These are phyloP conservation scores for Xestia sexstrigata DNA, from an alignment of 2,888 invertebrate genomes.

Conservation along the genomic window DNA sequence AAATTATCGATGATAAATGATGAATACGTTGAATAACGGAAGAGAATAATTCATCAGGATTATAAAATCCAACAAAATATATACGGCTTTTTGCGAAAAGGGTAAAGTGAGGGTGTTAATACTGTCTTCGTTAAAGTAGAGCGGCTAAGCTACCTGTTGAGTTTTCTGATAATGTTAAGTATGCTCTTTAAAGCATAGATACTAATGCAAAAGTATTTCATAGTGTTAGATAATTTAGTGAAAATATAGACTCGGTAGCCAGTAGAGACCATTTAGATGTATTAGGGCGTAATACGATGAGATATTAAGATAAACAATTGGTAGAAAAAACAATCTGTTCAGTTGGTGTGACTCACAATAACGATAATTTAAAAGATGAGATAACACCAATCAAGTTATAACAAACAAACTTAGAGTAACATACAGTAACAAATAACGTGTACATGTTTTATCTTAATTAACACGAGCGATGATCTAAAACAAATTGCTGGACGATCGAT, in stretches of 20 bases:
- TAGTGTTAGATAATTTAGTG: constrained; percentile 13
- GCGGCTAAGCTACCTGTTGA: constrained; percentile 16
- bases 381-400: constrained; percentile 52
- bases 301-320: constrained; percentile 6
- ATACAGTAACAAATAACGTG: constrained; percentile 60
- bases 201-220: constrained; percentile 26
- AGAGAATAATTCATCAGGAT: constrained; percentile 25
- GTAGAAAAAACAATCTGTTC: constrained; percentile 17
- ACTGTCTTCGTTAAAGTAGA: constrained; percentile 37
- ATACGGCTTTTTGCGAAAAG: not conserved
- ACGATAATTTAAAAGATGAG: constrained; percentile 49
- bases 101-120: constrained; percentile 21
- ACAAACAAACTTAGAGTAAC: constrained; percentile 45
- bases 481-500: constrained; percentile 78
- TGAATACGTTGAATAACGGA: too few relatives aligned
- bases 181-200: constrained; percentile 41
- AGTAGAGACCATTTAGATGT: not conserved
- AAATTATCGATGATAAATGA: not conserved
- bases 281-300: constrained; percentile 5
- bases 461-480: constrained; percentile 75
- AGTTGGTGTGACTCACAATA: constrained; percentile 27
- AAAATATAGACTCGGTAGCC: constrained; percentile 6
- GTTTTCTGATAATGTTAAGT: constrained; percentile 45
- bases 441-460: constrained; percentile 78
- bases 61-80: constrained; percentile 17